Percentiles rank a stretch among this genome's conserved stretches.
Evolutionary conservation across 92 coral and sea anemone genomes (phyloP).

Genomic region (Virgularia gustaviana): DNA sequence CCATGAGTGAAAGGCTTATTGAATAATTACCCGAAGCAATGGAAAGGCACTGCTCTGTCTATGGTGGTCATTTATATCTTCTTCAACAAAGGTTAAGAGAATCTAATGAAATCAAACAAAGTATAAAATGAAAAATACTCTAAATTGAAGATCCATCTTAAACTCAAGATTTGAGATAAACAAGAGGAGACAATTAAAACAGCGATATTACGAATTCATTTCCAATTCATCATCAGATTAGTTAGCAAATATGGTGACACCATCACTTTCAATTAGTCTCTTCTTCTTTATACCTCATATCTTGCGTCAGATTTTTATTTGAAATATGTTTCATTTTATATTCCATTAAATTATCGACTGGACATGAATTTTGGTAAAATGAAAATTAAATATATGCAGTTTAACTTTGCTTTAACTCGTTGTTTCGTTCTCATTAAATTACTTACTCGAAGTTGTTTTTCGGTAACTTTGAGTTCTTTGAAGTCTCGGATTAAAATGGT

Average conservation of each 20-base stretch:
- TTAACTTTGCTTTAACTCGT: not conserved
- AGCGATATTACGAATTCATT: no score
- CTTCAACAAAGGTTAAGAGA: slow-evolving; percentile 87
- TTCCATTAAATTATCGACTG: no score
- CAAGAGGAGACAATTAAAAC: no score
- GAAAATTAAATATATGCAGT: not conserved
- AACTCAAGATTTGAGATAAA: no score
- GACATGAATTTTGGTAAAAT: not conserved
- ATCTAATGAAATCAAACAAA: slow-evolving; percentile 34
- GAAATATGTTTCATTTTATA: no score
- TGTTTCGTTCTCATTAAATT: no score
- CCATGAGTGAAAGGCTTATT: not conserved
- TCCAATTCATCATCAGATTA: no score
- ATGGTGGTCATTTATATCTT: slow-evolving; percentile 86
- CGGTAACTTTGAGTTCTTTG: slow-evolving; percentile 74
- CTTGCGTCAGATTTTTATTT: no score
- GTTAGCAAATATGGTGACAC: not conserved
- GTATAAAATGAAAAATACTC: not conserved
- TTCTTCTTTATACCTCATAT: not conserved
- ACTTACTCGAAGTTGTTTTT: slow-evolving; percentile 79
- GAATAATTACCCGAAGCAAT: slow-evolving; percentile 80
- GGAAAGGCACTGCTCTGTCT: slow-evolving; percentile 93
- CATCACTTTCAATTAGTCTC: not conserved
- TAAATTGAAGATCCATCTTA: no score
- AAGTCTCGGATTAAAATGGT: slow-evolving; percentile 92